Conservation (phyloP, 1,140 invertebrate genomes). For the Aporrectodea caliginosa region DNA sequence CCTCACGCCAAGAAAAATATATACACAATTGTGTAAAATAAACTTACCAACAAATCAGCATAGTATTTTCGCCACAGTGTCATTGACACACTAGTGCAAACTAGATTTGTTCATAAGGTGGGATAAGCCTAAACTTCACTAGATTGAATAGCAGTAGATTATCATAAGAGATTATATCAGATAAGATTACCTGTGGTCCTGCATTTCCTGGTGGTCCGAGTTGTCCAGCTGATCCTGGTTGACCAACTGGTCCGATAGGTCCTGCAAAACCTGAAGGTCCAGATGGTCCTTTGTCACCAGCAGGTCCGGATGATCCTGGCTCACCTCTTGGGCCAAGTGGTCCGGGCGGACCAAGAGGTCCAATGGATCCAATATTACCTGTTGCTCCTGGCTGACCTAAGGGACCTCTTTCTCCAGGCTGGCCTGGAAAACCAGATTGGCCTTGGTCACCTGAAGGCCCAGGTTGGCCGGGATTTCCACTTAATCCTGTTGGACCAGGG, state of each 20-base stretch:
- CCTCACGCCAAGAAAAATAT: too few species aligned
- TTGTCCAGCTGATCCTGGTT: slow-evolving; percentile 46
- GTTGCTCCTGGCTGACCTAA: slow-evolving; percentile 9
- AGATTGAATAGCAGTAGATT: too few species aligned
- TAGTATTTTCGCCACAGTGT: too few species aligned
- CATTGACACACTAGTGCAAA: too few species aligned
- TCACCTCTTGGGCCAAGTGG: not conserved
- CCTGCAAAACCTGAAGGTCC: slow-evolving; percentile 43
- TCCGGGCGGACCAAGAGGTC: not conserved
- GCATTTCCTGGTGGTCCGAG: not conserved
- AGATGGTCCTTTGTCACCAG: not conserved
- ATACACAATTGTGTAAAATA: too few species aligned
- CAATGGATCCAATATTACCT: not conserved
- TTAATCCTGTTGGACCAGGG: slow-evolving; percentile 8
- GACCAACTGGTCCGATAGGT: slow-evolving; percentile 57
- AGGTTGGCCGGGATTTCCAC: slow-evolving; percentile 14
- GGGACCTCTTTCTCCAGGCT: slow-evolving; percentile 16
- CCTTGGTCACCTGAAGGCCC: slow-evolving; percentile 16
- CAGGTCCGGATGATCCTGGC: not conserved
- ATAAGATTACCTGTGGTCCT: not conserved
- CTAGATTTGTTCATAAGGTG: too few species aligned
- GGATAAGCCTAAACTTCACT: too few species aligned
- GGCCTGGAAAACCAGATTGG: slow-evolving; percentile 9
- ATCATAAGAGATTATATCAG: too few species aligned
- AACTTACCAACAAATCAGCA: too few species aligned